These are phyloP conservation scores for Batillaria attramentaria DNA, from an alignment of 1,140 invertebrate species.

Conservation along the genomic window DNA sequence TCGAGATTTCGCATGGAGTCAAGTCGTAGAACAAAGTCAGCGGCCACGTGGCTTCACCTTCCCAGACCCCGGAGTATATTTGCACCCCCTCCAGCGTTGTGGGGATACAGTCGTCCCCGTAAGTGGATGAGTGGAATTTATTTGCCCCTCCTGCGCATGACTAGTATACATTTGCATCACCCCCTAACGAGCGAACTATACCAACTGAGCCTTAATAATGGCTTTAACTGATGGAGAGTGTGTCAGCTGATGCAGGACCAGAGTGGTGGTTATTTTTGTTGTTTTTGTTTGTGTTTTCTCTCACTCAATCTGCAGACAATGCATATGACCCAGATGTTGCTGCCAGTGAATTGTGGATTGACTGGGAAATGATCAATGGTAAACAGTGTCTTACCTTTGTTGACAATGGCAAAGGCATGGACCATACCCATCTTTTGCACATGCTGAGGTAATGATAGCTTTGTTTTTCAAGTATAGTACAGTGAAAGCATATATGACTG, in stretches of 20 bases:
- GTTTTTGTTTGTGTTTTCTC: slow-evolving; percentile 15
- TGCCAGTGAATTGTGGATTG: slow-evolving; percentile 63
- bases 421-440: slow-evolving; percentile 59
- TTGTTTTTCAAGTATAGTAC: too few relatives aligned
- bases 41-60: too few relatives aligned
- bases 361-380: slow-evolving; percentile 46
- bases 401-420: slow-evolving; percentile 67
- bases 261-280: not conserved
- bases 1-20: too few relatives aligned
- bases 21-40: too few relatives aligned
- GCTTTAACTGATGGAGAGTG: not conserved
- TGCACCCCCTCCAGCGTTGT: too few relatives aligned
- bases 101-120: too few relatives aligned
- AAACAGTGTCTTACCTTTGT: slow-evolving; percentile 56
- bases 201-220: not conserved
- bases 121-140: too few relatives aligned
- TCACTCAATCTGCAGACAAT: slow-evolving; percentile 66
- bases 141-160: too few relatives aligned
- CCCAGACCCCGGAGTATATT: too few relatives aligned
- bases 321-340: slow-evolving; percentile 67
- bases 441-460: slow-evolving; percentile 68
- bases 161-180: not conserved
- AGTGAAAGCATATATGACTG: too few relatives aligned
- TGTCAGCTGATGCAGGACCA: not conserved
- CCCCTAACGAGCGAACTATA: not conserved